These are phyloP conservation scores for Eudyptes chrysolophus DNA, from an alignment of 2,113 vertebrate species.

Conservation along the genomic window DNA sequence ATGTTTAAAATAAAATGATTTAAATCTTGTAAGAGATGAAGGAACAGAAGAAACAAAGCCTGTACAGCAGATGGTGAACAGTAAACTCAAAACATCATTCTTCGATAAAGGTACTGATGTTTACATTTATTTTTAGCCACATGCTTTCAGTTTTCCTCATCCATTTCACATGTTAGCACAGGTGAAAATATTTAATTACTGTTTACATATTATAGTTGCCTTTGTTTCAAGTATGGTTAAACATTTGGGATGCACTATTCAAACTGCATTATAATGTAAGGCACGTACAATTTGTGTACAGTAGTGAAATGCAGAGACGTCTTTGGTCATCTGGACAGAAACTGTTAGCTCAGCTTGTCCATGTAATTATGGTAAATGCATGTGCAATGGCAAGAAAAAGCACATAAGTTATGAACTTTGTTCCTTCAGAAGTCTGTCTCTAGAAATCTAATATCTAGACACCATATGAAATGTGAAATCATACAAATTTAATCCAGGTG, in stretches of 20 bases:
- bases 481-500: neutral
- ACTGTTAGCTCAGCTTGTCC: neutral
- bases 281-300: neutral
- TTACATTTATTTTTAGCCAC: neutral
- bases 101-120: neutral
- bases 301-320: neutral
- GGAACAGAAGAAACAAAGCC: neutral
- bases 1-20: neutral
- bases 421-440: neutral
- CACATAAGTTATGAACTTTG: accelerated
- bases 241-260: neutral
- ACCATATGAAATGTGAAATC: neutral
- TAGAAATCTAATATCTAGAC: neutral
- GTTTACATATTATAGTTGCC: neutral
- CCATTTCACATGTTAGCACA: neutral
- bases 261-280: neutral
- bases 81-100: neutral
- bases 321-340: neutral
- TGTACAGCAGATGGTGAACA: neutral
- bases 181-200: neutral
- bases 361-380: neutral
- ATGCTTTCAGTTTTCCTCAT: neutral
- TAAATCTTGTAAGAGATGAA: neutral
- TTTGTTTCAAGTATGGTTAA: neutral
- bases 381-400: neutral